Conservation (phyloP, 2,888 invertebrate genomes). For the Cephus spinipes region DNA sequence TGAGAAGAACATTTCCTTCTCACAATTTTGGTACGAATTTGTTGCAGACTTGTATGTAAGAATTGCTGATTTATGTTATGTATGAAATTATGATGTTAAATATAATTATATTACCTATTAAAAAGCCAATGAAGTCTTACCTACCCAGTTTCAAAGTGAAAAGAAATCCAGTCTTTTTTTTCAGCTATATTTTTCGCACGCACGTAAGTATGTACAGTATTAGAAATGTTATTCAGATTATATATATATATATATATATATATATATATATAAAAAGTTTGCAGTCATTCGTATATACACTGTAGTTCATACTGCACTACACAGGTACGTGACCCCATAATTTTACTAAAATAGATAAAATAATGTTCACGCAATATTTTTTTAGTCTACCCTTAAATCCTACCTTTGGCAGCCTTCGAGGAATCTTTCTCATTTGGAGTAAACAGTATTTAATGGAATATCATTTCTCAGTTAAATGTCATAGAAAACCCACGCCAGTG, state of each 20-base stretch:
- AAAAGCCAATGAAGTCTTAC: background rate
- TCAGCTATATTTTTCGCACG: background rate
- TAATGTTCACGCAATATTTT: background rate
- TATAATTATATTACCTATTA: conserved; percentile 18
- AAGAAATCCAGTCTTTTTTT: background rate
- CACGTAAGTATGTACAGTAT: background rate
- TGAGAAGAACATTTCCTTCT: conserved; percentile 6
- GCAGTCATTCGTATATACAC: background rate
- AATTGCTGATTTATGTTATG: conserved; percentile 20
- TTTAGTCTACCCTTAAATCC: background rate
- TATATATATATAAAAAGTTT: background rate
- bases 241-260: background rate
- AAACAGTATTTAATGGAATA: background rate
- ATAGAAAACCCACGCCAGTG: conserved; percentile 88
- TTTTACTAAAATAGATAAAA: background rate
- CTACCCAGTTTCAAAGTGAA: background rate
- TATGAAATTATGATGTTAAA: conserved; percentile 25
- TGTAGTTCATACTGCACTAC: background rate
- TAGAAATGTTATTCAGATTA: background rate
- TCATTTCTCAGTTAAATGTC: conserved; percentile 65
- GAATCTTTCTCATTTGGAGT: background rate
- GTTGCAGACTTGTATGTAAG: conserved; percentile 15
- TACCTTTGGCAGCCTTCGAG: background rate
- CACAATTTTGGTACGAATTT: conserved; percentile 10
- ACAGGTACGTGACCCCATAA: background rate